Evolutionary conservation across 2,797 vertebrate species (phyloP).

Genomic region (Chiroxiphia lanceolata): DNA sequence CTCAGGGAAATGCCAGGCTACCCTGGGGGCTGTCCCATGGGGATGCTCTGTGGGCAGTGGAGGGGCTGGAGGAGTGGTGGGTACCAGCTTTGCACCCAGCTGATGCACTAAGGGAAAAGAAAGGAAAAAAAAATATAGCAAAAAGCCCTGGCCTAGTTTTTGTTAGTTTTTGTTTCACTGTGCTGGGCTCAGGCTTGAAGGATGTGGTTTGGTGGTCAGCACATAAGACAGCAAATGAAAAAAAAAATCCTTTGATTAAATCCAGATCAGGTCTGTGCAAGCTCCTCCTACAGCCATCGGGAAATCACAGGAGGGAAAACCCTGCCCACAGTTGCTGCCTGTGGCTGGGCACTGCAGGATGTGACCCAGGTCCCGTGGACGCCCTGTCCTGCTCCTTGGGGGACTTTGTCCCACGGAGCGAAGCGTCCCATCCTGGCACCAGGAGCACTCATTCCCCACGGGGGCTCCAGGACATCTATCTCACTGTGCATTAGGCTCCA

Average conservation of each 20-base stretch:
- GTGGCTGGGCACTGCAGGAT: not conserved
- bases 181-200: slow-evolving; percentile 35
- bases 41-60: rapidly evolving
- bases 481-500: rapidly evolving
- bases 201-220: slow-evolving; percentile 71
- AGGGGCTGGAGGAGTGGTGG: not conserved
- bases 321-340: not conserved
- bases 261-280: not conserved
- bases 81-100: not conserved
- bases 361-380: rapidly evolving
- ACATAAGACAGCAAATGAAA: not conserved
- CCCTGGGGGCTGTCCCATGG: not conserved
- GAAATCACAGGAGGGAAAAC: slow-evolving; percentile 48
- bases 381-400: not conserved
- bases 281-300: not conserved
- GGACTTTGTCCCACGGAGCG: rapidly evolving
- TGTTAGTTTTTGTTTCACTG: slow-evolving; percentile 62
- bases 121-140: not conserved
- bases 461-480: not conserved
- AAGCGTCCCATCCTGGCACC: not conserved
- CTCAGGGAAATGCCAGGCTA: not conserved
- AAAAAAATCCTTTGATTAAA: slow-evolving; percentile 56
- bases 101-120: not conserved
- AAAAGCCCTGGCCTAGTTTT: slow-evolving; percentile 67
- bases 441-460: rapidly evolving